These are phyloP conservation scores for Quadroppia sp. DNA, from an alignment of 2,888 invertebrate genomes.

Conservation along the genomic window DNA sequence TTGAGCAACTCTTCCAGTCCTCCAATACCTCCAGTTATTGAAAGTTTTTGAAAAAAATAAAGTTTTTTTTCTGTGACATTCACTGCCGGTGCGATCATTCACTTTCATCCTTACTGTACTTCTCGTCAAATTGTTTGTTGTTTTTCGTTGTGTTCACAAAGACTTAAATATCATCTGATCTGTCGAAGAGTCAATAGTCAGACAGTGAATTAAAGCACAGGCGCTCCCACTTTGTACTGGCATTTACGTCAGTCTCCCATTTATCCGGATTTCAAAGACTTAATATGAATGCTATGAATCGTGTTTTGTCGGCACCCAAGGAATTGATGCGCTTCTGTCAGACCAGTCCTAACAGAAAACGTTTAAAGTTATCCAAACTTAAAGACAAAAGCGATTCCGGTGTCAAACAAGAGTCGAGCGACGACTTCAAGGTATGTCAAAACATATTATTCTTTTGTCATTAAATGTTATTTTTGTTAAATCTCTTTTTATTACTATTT, in stretches of 20 bases:
- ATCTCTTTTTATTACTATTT: too few species aligned
- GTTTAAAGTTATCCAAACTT: conserved; percentile 25
- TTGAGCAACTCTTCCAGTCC: conserved; percentile 11
- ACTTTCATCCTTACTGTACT: neutral
- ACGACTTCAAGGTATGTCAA: conserved; percentile 32
- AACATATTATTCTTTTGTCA: too few species aligned
- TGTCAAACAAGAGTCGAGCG: conserved; percentile 18
- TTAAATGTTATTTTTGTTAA: too few species aligned
- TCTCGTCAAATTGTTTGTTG: neutral
- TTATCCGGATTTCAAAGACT: conserved; percentile 7
- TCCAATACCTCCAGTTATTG: neutral
- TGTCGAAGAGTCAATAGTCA: neutral
- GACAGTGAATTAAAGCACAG: conserved; percentile 8
- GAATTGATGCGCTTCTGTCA: conserved; percentile 34
- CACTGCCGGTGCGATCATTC: neutral
- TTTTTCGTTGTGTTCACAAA: neutral
- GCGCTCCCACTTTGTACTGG: conserved; percentile 8
- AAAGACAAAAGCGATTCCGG: conserved; percentile 1
- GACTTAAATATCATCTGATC: conserved; percentile 11
- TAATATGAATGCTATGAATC: conserved; percentile 35
- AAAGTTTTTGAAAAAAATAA: neutral
- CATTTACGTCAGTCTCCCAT: conserved; percentile 22
- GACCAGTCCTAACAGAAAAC: conserved; percentile 9
- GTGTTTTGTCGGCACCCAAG: conserved; percentile 16
- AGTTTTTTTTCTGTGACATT: neutral